These are phyloP conservation scores for Amazona ochrocephala DNA, from an alignment of 2,797 vertebrate genomes.

Conservation along the genomic window DNA sequence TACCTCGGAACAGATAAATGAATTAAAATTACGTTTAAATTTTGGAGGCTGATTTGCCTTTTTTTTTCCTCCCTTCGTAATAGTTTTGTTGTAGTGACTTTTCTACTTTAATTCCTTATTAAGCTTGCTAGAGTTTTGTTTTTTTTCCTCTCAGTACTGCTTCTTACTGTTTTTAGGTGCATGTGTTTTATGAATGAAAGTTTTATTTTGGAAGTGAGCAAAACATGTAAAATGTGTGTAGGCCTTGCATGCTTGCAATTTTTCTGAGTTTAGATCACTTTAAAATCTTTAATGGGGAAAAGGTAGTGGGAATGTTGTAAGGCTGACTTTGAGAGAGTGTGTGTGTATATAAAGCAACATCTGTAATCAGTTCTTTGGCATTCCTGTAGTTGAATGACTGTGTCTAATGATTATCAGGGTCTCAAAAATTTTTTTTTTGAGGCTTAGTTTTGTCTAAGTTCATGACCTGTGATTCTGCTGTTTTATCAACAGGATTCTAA, in stretches of 20 bases:
- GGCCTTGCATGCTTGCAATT: background rate
- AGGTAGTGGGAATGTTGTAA: background rate
- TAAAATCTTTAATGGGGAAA: background rate
- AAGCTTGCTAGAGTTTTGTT: background rate
- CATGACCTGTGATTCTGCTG: background rate
- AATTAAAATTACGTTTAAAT: background rate
- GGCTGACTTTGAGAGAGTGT: background rate
- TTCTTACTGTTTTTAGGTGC: background rate
- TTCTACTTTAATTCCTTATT: background rate
- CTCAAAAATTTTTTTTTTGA: background rate
- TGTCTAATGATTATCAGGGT: background rate
- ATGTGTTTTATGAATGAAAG: background rate
- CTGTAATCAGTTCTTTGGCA: background rate
- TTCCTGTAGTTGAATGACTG: background rate
- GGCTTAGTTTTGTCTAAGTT: background rate
- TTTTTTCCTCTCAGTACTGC: background rate
- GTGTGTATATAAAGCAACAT: fast-evolving
- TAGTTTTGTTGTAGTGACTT: background rate
- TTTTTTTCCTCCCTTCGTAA: background rate
- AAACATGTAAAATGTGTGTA: background rate
- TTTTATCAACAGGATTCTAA: constrained; percentile 84
- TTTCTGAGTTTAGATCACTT: background rate
- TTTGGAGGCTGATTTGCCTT: background rate
- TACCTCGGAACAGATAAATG: background rate
- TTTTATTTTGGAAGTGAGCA: background rate